Evolutionary conservation across 2,113 vertebrate genomes (phyloP).

Genomic region (Sardina pilchardus): DNA sequence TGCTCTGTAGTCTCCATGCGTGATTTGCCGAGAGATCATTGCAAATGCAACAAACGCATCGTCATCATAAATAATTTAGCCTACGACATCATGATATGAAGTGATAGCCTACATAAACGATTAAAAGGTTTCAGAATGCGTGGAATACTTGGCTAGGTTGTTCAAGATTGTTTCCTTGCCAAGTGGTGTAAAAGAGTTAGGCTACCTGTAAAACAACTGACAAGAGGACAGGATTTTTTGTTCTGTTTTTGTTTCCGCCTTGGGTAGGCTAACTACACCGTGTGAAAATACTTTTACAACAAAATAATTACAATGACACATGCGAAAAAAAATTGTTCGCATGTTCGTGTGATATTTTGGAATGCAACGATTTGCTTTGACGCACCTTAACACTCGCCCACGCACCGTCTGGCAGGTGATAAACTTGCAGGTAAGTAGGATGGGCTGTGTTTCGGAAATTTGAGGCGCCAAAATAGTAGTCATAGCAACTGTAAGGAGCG

Average conservation of each 20-base stretch:
- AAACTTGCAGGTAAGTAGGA: background rate
- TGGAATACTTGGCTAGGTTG: no score
- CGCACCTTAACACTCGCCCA: background rate
- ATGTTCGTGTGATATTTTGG: background rate
- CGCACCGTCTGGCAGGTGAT: background rate
- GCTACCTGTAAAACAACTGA: background rate
- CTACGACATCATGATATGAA: no score
- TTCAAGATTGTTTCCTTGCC: no score
- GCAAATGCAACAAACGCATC: no score
- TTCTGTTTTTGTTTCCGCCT: background rate
- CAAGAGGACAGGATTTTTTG: background rate
- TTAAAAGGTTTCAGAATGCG: no score
- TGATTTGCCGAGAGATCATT: no score
- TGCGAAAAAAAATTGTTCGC: background rate
- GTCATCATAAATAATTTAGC: no score
- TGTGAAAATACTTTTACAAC: slow-evolving; percentile 5
- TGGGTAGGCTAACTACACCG: background rate
- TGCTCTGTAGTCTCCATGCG: no score
- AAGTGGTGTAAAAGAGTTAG: no score
- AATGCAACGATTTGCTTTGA: slow-evolving; percentile 1
- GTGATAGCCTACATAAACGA: no score
- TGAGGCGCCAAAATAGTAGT: background rate
- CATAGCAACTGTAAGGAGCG: background rate
- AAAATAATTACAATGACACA: background rate
- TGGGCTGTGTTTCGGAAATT: background rate